Evolutionary conservation across 2,113 vertebrate species (phyloP).

Genomic region (Labeo rohita): DNA sequence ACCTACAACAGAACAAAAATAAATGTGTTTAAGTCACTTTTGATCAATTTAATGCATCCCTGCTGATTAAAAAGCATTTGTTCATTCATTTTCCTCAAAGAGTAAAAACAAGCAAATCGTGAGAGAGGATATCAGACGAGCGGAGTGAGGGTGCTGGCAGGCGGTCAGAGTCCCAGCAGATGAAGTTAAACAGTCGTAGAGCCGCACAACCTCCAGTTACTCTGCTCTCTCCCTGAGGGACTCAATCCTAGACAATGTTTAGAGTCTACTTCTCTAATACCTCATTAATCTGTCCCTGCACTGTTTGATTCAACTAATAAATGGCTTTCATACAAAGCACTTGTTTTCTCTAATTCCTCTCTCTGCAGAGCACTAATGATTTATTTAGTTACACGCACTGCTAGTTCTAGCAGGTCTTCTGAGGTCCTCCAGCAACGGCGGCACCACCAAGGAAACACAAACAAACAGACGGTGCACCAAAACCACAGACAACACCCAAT

Average conservation of each 20-base stretch:
- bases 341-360: constrained; percentile 68
- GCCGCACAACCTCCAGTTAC: constrained; percentile 37
- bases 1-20: constrained; percentile 78
- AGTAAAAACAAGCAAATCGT: not conserved
- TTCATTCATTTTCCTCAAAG: not conserved
- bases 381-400: constrained; percentile 68
- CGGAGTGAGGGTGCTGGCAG: constrained; percentile 55
- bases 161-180: constrained; percentile 64
- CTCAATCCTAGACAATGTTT: constrained; percentile 69
- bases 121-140: not conserved
- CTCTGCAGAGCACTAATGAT: constrained; percentile 65
- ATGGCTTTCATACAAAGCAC: constrained; percentile 65
- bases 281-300: constrained; percentile 70
- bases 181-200: constrained; percentile 67
- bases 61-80: not conserved
- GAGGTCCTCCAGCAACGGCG: constrained; percentile 48
- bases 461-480: constrained; percentile 49
- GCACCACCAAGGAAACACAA: constrained; percentile 48
- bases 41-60: not conserved
- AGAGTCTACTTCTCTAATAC: constrained; percentile 67
- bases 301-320: constrained; percentile 65
- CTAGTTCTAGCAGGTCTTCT: constrained; percentile 58
- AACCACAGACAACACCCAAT: constrained; percentile 19
- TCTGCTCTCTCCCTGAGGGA: constrained; percentile 59
- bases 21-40: not conserved